Evolutionary conservation across 2,888 invertebrate genomes (phyloP), one percentile per base, ranked within the genome.

Genomic region (Hermaeophaga mercurialis): DNA sequence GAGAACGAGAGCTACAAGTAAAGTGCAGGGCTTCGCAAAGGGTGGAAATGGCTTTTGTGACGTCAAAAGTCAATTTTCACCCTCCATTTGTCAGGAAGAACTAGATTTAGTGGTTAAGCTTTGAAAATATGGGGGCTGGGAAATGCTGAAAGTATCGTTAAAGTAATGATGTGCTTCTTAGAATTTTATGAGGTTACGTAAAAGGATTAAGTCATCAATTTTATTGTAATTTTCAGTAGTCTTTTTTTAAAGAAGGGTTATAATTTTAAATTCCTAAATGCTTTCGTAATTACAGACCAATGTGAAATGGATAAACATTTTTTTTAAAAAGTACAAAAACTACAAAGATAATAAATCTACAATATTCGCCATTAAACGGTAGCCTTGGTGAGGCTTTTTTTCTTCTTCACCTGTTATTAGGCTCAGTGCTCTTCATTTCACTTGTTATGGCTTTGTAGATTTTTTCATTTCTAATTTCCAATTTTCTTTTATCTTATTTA

Each of bases 51-150:
- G 74, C 75, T 73, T 75, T 75, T 73, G 74, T 68, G 70, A 69
- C 70, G 70, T 74, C 69, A 69, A 73, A 75, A 75, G 73, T 75
- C 75, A 75, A 76, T 76, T 77, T 77, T 74, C 74, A 75, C 73
- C 70, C 73, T 75, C 76, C 75, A 76, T 76, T 77, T 77, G 70
- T 66, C 70, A 65, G 61, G 69, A 67, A 73, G 69, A 69, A 69
- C 62, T 62, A 67, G 64, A 66, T 66, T 69, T 63, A 66, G 62
- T 63, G 62, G 69, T 67, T 72, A 70, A 73, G 70, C 70, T 61
- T 59, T 48, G 58, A 65, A 72, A 73, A 73, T 73, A 71, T 71
- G 62, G 66, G 57, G 56, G 18, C 58, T 54, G 52, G 43, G 38
- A 48, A 54, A 55, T 19, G 24, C 44, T 44, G 44, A 59, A 62